Percentiles rank a stretch among this genome's conserved stretches.
phyloP scores from a whole-genome alignment of 2,113 vertebrate genomes.

The Notarius lentiginosus region DNA sequence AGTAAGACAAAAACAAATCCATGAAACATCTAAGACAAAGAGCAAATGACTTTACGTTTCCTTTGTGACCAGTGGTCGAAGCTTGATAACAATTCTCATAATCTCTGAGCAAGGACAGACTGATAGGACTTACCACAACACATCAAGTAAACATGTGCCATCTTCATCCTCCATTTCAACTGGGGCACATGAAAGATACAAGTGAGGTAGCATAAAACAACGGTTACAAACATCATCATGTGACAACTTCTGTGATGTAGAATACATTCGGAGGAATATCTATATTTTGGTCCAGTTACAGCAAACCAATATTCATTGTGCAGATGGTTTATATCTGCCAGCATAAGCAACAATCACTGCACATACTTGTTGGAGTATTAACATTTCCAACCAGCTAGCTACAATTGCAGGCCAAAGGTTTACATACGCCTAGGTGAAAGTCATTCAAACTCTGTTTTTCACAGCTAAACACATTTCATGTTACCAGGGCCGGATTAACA shows the following conservation, averaged over 20 bases:
- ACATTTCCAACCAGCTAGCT: neutral
- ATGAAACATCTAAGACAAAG: neutral
- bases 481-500: too few relatives aligned
- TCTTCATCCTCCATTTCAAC: slow-evolving; percentile 85
- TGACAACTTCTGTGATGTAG: neutral
- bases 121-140: slow-evolving; percentile 74
- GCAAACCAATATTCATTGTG: neutral
- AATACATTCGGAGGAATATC: neutral
- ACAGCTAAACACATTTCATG: neutral
- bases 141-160: slow-evolving; percentile 81
- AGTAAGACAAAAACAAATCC: slow-evolving; percentile 2
- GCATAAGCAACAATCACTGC: neutral
- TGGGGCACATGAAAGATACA: slow-evolving; percentile 43
- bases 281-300: neutral
- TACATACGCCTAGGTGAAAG: neutral
- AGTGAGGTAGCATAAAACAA: neutral
- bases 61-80: neutral
- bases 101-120: neutral
- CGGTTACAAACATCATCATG: neutral
- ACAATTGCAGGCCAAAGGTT: neutral
- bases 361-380: neutral
- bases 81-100: neutral
- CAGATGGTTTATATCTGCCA: neutral
- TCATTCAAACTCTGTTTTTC: neutral
- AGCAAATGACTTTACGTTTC: neutral